These are phyloP conservation scores for Bugulina stolonifera DNA, from an alignment of 2,888 invertebrate species.

Conservation along the genomic window DNA sequence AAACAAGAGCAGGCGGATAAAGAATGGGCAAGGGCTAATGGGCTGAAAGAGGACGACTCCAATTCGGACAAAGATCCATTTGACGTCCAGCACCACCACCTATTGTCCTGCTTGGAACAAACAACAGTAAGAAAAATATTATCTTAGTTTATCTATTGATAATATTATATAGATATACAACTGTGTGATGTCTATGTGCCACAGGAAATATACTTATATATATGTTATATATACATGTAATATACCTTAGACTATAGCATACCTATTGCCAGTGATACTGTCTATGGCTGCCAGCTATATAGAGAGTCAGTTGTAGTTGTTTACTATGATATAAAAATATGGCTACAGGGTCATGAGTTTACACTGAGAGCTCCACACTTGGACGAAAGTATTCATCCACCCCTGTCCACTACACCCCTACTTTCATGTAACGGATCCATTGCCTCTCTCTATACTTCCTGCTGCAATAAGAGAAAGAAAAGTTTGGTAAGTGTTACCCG, in stretches of 20 bases:
- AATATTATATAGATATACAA: too few species aligned
- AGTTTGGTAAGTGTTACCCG: too few species aligned
- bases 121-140: constrained; percentile 76
- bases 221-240: too few species aligned
- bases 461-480: not conserved
- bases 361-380: not conserved
- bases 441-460: not conserved
- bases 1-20: constrained; percentile 91
- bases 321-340: too few species aligned
- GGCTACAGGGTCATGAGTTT: not conserved
- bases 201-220: too few species aligned
- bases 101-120: constrained; percentile 91
- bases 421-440: not conserved
- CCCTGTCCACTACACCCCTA: not conserved
- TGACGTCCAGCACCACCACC: constrained; percentile 96
- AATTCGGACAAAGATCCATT: constrained; percentile 83
- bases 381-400: not conserved
- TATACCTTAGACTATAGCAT: too few species aligned
- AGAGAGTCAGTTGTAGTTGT: too few species aligned
- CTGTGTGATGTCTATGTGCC: too few species aligned
- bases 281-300: too few species aligned
- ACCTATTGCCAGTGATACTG: too few species aligned
- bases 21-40: constrained; percentile 61
- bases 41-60: constrained; percentile 72
- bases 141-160: too few species aligned